These are phyloP conservation scores for Ichneumoninae sp. DNA, from an alignment of 2,888 invertebrate species.

Conservation along the genomic window DNA sequence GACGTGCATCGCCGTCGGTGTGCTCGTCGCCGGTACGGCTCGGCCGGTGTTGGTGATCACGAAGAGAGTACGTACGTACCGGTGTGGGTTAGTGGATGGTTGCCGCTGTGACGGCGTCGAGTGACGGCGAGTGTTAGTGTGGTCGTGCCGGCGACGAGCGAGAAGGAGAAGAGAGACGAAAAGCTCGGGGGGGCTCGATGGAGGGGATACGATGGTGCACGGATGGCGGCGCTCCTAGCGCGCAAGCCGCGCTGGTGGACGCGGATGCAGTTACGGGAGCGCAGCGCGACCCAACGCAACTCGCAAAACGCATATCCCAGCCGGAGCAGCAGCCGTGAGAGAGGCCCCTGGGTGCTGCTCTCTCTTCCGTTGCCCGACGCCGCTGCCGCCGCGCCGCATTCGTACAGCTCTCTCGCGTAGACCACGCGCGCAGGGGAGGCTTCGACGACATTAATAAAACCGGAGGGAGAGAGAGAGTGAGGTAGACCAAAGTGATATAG, in stretches of 20 bases:
- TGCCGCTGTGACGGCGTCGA: conserved; percentile 54
- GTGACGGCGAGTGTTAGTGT: conserved; percentile 46
- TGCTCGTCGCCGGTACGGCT: conserved; percentile 17
- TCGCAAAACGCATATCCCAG: conserved; percentile 77
- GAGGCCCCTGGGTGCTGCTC: conserved; percentile 65
- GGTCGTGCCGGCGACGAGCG: conserved; percentile 59
- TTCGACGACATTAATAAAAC: conserved; percentile 62
- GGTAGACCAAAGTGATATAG: conserved; percentile 21
- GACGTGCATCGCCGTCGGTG: conserved; percentile 19
- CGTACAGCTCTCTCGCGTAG: conserved; percentile 43
- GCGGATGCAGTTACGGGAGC: conserved; percentile 85
- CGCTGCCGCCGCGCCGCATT: conserved; percentile 57
- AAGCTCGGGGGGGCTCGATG: conserved; percentile 29
- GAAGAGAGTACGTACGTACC: conserved; percentile 7
- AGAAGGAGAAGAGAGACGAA: conserved; percentile 64
- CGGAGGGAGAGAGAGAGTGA: conserved; percentile 61
- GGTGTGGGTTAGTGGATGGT: conserved; percentile 42
- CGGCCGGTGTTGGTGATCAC: conserved; percentile 53
- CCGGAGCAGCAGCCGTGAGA: conserved; percentile 73
- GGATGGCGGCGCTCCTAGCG: conserved; percentile 83
- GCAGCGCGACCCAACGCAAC: conserved; percentile 84
- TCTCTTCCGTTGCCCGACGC: conserved; percentile 56
- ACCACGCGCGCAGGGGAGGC: conserved; percentile 66
- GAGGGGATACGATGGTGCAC: conserved; percentile 75
- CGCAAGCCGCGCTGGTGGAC: conserved; percentile 82